These are phyloP conservation scores for Oreocharis arfaki DNA, from an alignment of 2,113 vertebrate genomes.

Conservation along the genomic window DNA sequence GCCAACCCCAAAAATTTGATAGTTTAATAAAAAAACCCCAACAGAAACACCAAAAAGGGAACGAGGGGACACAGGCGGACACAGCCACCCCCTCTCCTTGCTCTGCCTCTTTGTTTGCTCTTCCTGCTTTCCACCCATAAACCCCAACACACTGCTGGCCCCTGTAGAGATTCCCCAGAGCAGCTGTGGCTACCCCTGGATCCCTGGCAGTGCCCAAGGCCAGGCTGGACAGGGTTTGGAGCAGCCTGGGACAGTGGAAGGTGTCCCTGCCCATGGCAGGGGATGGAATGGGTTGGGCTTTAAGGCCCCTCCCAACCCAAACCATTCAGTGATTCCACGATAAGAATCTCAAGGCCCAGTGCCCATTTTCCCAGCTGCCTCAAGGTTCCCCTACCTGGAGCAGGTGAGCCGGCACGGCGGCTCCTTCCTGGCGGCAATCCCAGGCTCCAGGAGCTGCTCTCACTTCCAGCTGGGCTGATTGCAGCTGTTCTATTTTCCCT, in stretches of 20 bases:
- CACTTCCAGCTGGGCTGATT: neutral
- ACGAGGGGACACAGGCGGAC: neutral
- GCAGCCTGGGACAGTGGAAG: accelerated
- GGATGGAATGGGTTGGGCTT: neutral
- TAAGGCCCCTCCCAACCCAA: neutral
- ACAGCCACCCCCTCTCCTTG: neutral
- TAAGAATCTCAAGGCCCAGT: neutral
- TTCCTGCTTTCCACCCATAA: neutral
- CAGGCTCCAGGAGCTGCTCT: neutral
- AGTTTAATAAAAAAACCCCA: neutral
- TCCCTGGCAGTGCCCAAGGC: neutral
- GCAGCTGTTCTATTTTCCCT: neutral
- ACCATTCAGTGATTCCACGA: neutral
- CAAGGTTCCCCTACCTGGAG: neutral
- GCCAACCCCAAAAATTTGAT: accelerated
- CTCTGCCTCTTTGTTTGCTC: neutral
- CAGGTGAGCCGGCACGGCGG: accelerated
- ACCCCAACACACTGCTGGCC: neutral
- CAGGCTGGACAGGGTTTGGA: neutral
- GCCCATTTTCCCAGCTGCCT: neutral
- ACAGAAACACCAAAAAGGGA: neutral
- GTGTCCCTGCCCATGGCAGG: neutral
- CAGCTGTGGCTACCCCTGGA: neutral
- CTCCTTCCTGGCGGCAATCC: neutral
- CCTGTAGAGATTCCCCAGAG: neutral